Evolutionary conservation across 2,113 vertebrate genomes (phyloP).

Genomic region (Chascanopsetta lugubris): DNA sequence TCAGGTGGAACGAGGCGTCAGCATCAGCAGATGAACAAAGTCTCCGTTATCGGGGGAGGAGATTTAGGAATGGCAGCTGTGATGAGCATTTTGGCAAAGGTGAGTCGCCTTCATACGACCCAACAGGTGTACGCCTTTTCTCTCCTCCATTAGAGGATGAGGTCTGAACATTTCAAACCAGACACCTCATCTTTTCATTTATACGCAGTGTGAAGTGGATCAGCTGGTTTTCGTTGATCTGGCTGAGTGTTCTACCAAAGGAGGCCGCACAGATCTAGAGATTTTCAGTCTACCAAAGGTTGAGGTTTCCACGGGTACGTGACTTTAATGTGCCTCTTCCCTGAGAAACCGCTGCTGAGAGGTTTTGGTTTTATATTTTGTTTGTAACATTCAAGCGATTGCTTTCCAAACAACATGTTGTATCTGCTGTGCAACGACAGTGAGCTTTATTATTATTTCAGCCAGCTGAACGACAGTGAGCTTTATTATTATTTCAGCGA

Average conservation of each 20-base stretch:
- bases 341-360: conserved; percentile 32
- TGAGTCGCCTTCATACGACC: conserved; percentile 17
- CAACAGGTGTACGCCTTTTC: not conserved
- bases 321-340: not conserved
- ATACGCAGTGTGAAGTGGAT: conserved; percentile 84
- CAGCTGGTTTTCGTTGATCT: conserved; percentile 90
- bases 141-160: not conserved
- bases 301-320: conserved; percentile 89
- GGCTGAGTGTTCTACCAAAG: conserved; percentile 87
- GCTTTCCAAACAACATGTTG: no score
- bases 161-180: not conserved
- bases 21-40: conserved; percentile 78
- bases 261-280: conserved; percentile 89
- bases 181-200: not conserved
- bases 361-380: no score
- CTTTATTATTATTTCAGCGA: no score
- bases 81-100: conserved; percentile 92
- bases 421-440: no score
- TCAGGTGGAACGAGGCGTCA: conserved; percentile 68
- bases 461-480: no score
- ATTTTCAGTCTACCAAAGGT: conserved; percentile 91
- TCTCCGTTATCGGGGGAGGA: conserved; percentile 92
- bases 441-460: no score
- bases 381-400: no score
- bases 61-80: conserved; percentile 91